These are phyloP conservation scores for Nudaria mundana DNA, from an alignment of 2,888 invertebrate species.

Conservation along the genomic window DNA sequence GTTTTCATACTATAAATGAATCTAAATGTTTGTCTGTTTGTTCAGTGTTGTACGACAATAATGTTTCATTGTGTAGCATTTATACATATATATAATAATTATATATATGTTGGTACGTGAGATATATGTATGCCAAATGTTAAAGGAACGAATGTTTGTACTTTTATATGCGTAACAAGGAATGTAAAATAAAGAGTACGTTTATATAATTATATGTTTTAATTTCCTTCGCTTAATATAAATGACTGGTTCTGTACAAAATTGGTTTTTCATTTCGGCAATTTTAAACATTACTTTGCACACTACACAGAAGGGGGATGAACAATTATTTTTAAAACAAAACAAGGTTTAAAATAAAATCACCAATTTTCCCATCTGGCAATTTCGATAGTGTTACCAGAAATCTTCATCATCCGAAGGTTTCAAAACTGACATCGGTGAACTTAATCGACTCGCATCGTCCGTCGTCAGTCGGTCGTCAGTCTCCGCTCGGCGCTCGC, in stretches of 20 bases:
- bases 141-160: constrained; percentile 62
- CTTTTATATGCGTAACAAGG: constrained; percentile 66
- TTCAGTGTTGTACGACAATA: constrained; percentile 44
- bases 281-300: too few relatives aligned
- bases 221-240: constrained; percentile 64
- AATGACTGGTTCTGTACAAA: constrained; percentile 54
- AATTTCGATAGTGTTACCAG: too few relatives aligned
- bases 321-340: too few relatives aligned
- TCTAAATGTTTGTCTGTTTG: constrained; percentile 12
- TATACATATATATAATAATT: constrained; percentile 32
- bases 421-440: constrained; percentile 54
- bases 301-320: too few relatives aligned
- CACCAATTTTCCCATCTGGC: too few relatives aligned
- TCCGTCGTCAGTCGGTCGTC: constrained; percentile 62
- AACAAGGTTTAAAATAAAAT: too few relatives aligned
- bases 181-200: constrained; percentile 52
- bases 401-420: constrained; percentile 59
- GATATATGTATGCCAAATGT: constrained; percentile 40
- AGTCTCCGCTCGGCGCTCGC: constrained; percentile 32
- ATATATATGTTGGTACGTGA: constrained; percentile 14
- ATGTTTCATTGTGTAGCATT: constrained; percentile 56
- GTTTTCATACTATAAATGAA: constrained; percentile 1
- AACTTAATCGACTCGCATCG: constrained; percentile 49
- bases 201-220: constrained; percentile 62
- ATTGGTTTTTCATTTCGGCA: constrained; percentile 45